A percentile compares a stretch with the other conserved stretches of the same genome.
Conservation (phyloP, 2,888 invertebrate genomes). For the Eudasyphora cyanicolor region DNA sequence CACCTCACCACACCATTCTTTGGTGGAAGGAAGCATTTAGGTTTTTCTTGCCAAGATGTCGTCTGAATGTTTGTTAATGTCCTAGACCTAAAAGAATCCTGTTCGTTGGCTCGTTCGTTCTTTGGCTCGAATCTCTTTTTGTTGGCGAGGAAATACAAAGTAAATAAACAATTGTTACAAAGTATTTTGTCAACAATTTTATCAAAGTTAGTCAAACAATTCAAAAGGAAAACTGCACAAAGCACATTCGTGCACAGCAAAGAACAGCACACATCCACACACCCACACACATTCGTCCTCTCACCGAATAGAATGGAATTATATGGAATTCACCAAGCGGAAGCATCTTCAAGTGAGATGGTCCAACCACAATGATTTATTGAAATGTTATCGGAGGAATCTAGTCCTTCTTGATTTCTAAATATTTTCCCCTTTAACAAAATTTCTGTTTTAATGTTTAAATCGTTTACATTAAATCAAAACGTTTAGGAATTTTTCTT, state of each 20-base stretch:
- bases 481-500: too few relatives aligned
- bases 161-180: constrained; percentile 70
- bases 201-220: constrained; percentile 65
- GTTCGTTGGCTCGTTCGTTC: constrained; percentile 26
- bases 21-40: constrained; percentile 55
- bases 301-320: constrained; percentile 53
- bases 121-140: not conserved
- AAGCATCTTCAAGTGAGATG: constrained; percentile 42
- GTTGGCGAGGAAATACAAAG: constrained; percentile 61
- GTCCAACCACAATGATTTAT: constrained; percentile 35
- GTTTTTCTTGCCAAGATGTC: constrained; percentile 39
- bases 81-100: constrained; percentile 61
- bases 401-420: too few relatives aligned
- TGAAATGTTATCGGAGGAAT: too few relatives aligned
- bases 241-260: too few relatives aligned
- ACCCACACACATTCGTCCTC: constrained; percentile 30
- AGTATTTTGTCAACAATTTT: constrained; percentile 69
- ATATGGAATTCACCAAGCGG: constrained; percentile 49
- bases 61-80: constrained; percentile 43
- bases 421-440: too few relatives aligned
- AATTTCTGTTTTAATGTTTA: too few relatives aligned
- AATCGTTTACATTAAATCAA: too few relatives aligned
- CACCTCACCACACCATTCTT: constrained; percentile 28
- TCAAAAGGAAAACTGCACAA: constrained; percentile 51
- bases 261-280: not conserved